Percentiles rank a stretch among this genome's conserved stretches.
These are phyloP conservation scores for Drosophila miranda DNA, from an alignment of 1,140 invertebrate genomes.

Conservation along the genomic window DNA sequence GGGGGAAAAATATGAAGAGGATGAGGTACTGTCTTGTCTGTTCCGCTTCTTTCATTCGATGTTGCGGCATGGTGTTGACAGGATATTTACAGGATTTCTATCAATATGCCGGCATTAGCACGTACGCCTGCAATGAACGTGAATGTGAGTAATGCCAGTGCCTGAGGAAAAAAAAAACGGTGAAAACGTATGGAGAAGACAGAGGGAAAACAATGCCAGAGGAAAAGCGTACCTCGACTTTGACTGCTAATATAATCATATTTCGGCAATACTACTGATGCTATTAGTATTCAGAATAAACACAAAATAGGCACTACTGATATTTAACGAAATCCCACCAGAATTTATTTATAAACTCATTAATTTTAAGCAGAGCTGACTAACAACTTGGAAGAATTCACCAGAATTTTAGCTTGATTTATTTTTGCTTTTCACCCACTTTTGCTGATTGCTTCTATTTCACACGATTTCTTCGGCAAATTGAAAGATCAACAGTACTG, in stretches of 20 bases:
- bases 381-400: neutral
- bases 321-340: conserved; percentile 3
- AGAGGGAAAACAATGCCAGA: conserved; percentile 15
- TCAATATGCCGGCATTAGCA: conserved; percentile 75
- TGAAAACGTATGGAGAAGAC: neutral
- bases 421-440: neutral
- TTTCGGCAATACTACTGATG: conserved; percentile 37
- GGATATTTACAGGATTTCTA: conserved; percentile 80
- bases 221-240: conserved; percentile 2
- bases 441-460: conserved; percentile 8
- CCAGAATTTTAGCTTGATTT: neutral
- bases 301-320: conserved; percentile 38
- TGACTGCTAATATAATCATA: conserved; percentile 48
- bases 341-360: conserved; percentile 58
- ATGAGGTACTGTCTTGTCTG: neutral
- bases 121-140: conserved; percentile 67
- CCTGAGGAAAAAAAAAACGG: conserved; percentile 2
- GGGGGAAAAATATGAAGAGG: neutral
- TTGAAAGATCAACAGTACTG: conserved; percentile 38
- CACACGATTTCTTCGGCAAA: conserved; percentile 27
- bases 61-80: conserved; percentile 64
- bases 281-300: conserved; percentile 46
- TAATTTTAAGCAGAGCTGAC: conserved; percentile 26
- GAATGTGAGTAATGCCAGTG: conserved; percentile 55
- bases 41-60: conserved; percentile 20